Evolutionary conservation across 2,888 invertebrate species (phyloP).

Genomic region (Pammene fasciana): DNA sequence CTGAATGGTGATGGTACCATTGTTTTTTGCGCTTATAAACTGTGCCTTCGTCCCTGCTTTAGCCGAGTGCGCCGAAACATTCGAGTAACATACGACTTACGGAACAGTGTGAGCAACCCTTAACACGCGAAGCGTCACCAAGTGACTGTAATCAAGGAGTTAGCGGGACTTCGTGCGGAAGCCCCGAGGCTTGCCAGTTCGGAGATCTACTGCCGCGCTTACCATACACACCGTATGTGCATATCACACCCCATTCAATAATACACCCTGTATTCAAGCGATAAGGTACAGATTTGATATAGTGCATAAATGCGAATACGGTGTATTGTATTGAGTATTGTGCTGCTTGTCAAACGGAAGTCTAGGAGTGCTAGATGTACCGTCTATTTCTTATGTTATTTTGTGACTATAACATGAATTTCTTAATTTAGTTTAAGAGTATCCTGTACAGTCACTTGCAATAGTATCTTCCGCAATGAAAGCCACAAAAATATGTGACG

Average conservation of each 20-base stretch:
- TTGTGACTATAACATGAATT: no score
- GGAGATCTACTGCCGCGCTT: constrained; percentile 6
- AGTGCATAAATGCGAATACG: not conserved
- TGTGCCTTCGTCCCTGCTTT: no score
- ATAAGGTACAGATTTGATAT: not conserved
- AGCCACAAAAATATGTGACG: no score
- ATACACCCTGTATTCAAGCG: not conserved
- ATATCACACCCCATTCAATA: not conserved
- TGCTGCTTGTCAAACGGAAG: constrained; percentile 1
- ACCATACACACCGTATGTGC: not conserved
- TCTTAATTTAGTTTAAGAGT: no score
- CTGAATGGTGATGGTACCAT: no score
- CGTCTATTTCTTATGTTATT: no score
- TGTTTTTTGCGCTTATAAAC: no score
- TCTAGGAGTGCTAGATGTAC: not conserved
- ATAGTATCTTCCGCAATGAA: no score
- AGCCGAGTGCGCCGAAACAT: not conserved
- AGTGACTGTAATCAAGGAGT: constrained; percentile 32
- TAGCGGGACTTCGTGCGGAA: constrained; percentile 36
- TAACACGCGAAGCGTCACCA: constrained; percentile 11
- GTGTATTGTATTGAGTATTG: not conserved
- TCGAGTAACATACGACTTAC: not conserved
- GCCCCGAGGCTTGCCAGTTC: constrained; percentile 22
- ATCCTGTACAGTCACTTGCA: no score
- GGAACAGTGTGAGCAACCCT: constrained; percentile 8